phyloP scores from a whole-genome alignment of 2,888 invertebrate species.

The Stenodera caucasica region DNA sequence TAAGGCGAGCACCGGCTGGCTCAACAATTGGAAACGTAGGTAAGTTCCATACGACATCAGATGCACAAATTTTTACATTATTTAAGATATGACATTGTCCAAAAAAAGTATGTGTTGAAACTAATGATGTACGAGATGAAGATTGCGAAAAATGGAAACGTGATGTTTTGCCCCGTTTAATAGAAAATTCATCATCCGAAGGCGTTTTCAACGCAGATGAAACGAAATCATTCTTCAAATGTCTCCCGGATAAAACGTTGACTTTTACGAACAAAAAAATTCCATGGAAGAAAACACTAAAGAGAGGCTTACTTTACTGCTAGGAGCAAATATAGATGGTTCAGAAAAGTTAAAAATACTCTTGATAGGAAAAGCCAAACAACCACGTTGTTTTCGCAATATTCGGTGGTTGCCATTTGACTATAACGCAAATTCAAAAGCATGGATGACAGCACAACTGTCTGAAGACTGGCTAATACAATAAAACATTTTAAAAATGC shows the following conservation, averaged over 20 bases:
- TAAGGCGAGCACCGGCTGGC: constrained; percentile 38
- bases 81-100: not conserved
- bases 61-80: not conserved
- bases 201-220: constrained; percentile 30
- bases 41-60: constrained; percentile 18
- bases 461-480: constrained; percentile 25
- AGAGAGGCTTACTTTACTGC: constrained; percentile 42
- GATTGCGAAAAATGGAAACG: constrained; percentile 38
- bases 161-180: constrained; percentile 24
- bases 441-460: constrained; percentile 14
- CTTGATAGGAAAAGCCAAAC: constrained; percentile 45
- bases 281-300: constrained; percentile 47
- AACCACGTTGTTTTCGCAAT: constrained; percentile 41
- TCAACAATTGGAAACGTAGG: constrained; percentile 39
- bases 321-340: constrained; percentile 44
- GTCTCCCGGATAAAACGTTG: constrained; percentile 38
- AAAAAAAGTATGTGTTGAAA: constrained; percentile 31
- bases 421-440: constrained; percentile 10
- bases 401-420: constrained; percentile 1
- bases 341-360: constrained; percentile 44
- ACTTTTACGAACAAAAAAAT: constrained; percentile 42
- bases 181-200: constrained; percentile 6
- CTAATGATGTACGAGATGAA: constrained; percentile 31
- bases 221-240: constrained; percentile 38
- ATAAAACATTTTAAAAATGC: constrained; percentile 16